A percentile compares a stretch with the other conserved stretches of the same genome.
These are phyloP conservation scores for Teinopalpus imperialis DNA, from an alignment of 2,888 invertebrate species.

Conservation along the genomic window DNA sequence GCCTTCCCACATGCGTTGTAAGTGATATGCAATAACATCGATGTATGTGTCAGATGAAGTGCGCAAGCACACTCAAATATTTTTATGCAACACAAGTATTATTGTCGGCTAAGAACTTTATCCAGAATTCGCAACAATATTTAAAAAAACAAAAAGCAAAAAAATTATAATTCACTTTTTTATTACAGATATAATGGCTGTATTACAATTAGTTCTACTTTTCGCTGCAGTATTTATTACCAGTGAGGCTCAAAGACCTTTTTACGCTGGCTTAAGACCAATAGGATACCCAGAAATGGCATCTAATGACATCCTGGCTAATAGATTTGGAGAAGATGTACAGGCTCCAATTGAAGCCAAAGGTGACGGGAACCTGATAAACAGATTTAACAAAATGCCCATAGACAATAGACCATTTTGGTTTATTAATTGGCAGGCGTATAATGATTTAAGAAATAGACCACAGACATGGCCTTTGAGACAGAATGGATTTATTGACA, in stretches of 20 bases:
- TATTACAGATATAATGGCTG: slow-evolving; percentile 46
- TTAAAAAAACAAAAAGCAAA: too few species aligned
- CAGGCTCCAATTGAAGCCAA: slow-evolving; percentile 81
- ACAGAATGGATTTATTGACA: slow-evolving; percentile 43
- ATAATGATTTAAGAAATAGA: slow-evolving; percentile 75
- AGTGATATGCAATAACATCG: too few species aligned
- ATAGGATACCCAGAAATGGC: slow-evolving; percentile 83
- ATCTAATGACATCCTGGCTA: slow-evolving; percentile 45
- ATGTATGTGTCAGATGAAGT: too few species aligned
- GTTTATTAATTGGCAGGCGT: slow-evolving; percentile 84
- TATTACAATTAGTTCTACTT: slow-evolving; percentile 42
- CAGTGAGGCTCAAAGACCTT: slow-evolving; percentile 81
- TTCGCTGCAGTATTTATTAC: slow-evolving; percentile 44
- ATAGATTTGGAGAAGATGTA: slow-evolving; percentile 76
- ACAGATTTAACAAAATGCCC: slow-evolving; percentile 81
- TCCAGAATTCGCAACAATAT: too few species aligned
- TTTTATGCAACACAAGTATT: too few species aligned
- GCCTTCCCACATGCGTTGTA: too few species aligned
- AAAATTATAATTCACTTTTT: too few species aligned
- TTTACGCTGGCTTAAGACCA: slow-evolving; percentile 82
- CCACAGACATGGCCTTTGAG: slow-evolving; percentile 57
- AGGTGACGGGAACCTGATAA: slow-evolving; percentile 79
- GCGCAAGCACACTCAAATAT: too few species aligned
- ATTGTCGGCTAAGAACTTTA: too few species aligned
- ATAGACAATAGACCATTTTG: slow-evolving; percentile 85